Evolutionary conservation across 2,888 invertebrate genomes (phyloP), one percentile per base, ranked within the genome.

Genomic region (Chalcis sispes): DNA sequence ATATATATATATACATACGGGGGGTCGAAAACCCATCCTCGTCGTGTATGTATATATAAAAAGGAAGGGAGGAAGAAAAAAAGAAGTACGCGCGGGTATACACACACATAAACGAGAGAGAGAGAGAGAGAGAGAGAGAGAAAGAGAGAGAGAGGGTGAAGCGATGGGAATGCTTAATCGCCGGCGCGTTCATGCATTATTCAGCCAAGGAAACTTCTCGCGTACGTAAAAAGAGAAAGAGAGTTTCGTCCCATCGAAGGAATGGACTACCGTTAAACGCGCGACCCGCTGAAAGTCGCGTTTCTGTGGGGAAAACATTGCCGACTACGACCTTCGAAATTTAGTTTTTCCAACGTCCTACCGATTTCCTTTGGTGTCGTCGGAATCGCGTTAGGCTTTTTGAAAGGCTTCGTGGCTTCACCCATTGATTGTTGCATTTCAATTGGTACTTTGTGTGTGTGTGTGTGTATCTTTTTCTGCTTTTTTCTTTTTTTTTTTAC

Each of bases 151-250:
- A 1, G 20, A 32, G 64, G 52, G 36, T 46, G 48, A 59, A 66
- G 61, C 36, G 46, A 23, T 23, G 64, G 61, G 78, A 76, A 78
- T 76, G 71, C 71, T 77, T 77, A 77, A 77, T 77, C 72, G 76
- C 50, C 59, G 52, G 40, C 4, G 48, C 4, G 48, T 20, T 69
- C 70, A 62, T 75, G 73, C 58, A 75, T 70, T 78, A 76, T 75
- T 67, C 76, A 70, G 32, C 5, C 50, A 18, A 5, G 58, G 32
- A 54, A 56, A 67, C 4, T 27, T 56, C 18, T 18, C 18, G 36
- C 32, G 13, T n/a, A n/a, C n/a, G n/a, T n/a, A n/a, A n/a, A n/a
- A n/a, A n/a, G n/a, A n/a, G n/a, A n/a, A 29, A 27, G 62, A 25
- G 52, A 23, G 40, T 36, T 2, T 15, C 27, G 1, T 8, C 2